Evolutionary conservation across 2,888 invertebrate species (phyloP).

Genomic region (Siphlonurus alternatus): DNA sequence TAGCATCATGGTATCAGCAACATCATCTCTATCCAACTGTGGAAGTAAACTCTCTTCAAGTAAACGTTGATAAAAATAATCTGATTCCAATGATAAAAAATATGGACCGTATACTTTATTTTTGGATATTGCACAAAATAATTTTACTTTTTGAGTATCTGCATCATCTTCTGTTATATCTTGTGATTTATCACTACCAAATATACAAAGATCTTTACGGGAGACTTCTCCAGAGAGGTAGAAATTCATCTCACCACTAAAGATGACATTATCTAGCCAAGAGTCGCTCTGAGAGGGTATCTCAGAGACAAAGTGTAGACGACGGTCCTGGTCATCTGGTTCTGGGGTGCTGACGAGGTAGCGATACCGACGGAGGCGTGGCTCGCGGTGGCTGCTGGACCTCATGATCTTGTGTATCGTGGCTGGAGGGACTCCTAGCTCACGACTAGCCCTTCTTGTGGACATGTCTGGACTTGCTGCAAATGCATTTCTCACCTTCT

Average conservation of each 20-base stretch:
- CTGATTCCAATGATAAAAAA: neutral
- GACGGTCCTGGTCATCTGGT: neutral
- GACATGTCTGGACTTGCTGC: neutral
- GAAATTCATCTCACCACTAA: conserved; percentile 1
- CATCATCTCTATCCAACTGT: neutral
- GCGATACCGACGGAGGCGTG: neutral
- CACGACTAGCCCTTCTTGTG: neutral
- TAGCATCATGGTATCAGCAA: neutral
- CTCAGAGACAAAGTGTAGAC: neutral
- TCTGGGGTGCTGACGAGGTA: neutral
- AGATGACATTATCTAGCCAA: neutral
- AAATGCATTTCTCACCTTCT: neutral
- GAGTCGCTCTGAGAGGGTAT: neutral
- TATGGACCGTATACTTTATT: neutral
- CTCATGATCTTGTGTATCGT: conserved; percentile 1
- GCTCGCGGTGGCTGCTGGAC: neutral
- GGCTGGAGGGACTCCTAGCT: neutral
- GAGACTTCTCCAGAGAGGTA: neutral
- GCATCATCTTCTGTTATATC: neutral
- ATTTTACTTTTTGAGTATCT: neutral
- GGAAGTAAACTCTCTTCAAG: neutral
- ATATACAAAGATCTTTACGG: neutral
- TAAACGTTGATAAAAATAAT: neutral
- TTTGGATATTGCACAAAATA: neutral
- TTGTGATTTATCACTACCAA: neutral